Conservation (phyloP, 2,113 vertebrate species). For the Syngnathus scovelli region DNA sequence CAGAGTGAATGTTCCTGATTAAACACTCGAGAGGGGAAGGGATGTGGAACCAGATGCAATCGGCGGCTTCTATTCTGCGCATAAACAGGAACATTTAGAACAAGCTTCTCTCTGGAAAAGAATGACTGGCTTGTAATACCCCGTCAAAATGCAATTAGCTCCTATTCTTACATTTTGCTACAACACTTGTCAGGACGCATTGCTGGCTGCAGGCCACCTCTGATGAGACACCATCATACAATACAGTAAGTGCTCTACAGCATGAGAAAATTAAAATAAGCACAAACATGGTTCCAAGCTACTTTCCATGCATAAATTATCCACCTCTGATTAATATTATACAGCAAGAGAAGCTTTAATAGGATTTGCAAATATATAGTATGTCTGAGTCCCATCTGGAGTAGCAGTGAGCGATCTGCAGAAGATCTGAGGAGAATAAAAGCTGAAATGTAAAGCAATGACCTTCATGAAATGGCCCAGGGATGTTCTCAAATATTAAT, state of each 20-base stretch:
- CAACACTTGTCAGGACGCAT: slow-evolving; percentile 41
- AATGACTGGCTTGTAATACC: slow-evolving; percentile 18
- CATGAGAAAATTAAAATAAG: not conserved
- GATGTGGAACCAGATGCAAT: slow-evolving; percentile 38
- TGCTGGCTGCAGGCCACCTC: slow-evolving; percentile 39
- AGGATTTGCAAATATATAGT: slow-evolving; percentile 18
- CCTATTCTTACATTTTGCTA: slow-evolving; percentile 44
- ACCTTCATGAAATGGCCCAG: slow-evolving; percentile 9
- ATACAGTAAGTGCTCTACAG: slow-evolving; percentile 23
- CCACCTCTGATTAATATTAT: slow-evolving; percentile 27
- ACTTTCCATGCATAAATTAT: slow-evolving; percentile 35
- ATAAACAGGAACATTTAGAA: slow-evolving; percentile 2
- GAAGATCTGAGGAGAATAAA: slow-evolving; percentile 2
- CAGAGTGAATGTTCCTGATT: slow-evolving; percentile 22
- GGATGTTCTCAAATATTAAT: slow-evolving; percentile 3
- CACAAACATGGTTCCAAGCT: slow-evolving; percentile 21
- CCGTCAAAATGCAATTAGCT: slow-evolving; percentile 54
- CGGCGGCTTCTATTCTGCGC: slow-evolving; percentile 21
- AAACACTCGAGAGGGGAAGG: slow-evolving; percentile 21
- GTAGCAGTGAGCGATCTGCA: not conserved
- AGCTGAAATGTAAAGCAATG: slow-evolving; percentile 5
- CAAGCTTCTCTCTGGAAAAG: slow-evolving; percentile 13
- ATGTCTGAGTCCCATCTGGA: slow-evolving; percentile 3
- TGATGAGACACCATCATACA: slow-evolving; percentile 25
- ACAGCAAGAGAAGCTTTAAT: slow-evolving; percentile 13